Conservation (phyloP, 2,113 vertebrate genomes). For the Oriolus oriolus region DNA sequence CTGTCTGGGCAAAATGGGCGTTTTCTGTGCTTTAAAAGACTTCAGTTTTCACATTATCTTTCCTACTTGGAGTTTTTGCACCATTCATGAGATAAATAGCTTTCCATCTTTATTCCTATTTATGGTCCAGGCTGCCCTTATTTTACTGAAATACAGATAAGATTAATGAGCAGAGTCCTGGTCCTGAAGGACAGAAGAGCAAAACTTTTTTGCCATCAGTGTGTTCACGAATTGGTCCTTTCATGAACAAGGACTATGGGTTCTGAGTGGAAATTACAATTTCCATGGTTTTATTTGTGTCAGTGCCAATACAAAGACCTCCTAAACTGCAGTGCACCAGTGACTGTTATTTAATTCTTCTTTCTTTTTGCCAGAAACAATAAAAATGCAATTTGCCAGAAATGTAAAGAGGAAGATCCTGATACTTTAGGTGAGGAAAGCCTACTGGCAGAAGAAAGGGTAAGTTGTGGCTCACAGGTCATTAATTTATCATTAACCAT, state of each 20-base stretch:
- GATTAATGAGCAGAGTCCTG: not conserved
- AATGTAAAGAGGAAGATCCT: slow-evolving; percentile 70
- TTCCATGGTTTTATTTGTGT: not conserved
- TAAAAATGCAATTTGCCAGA: slow-evolving; percentile 71
- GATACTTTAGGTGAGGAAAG: slow-evolving; percentile 55
- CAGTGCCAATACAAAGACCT: not conserved
- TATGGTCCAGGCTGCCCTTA: not conserved
- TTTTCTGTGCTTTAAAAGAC: not conserved
- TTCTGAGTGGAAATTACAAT: not conserved
- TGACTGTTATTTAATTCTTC: not conserved
- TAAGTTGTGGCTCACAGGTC: slow-evolving; percentile 32
- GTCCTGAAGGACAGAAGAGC: not conserved
- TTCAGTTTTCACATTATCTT: not conserved
- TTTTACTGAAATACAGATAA: not conserved
- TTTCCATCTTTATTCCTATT: not conserved
- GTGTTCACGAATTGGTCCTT: not conserved
- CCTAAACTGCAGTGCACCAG: not conserved
- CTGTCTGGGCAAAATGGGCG: not conserved
- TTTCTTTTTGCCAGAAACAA: slow-evolving; percentile 63
- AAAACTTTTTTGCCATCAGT: not conserved
- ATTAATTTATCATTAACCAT: not conserved
- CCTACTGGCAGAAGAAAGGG: slow-evolving; percentile 72
- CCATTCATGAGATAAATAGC: not conserved
- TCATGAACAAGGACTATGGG: not conserved
- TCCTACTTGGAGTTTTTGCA: not conserved